Base-by-base conservation (phyloP, 2,113 vertebrate species). In the Gadus chalcogrammus region DNA sequence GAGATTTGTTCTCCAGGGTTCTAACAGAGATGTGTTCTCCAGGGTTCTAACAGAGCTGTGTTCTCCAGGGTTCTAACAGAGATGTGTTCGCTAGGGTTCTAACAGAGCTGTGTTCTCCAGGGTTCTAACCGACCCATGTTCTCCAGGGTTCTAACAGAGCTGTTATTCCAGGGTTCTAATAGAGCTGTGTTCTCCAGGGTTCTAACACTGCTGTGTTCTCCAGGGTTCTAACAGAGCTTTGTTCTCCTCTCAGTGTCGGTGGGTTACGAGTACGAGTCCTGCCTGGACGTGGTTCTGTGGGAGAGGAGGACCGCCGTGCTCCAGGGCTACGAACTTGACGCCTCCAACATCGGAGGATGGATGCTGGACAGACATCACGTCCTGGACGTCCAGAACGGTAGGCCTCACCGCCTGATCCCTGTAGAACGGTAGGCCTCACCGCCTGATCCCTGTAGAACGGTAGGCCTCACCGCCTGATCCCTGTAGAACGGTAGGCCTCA, bases 241-340 rank as follows among this genome's bases (percentile, higher is more conserved):
- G 71, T 73, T 84, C 76, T 85, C 78, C 72, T 91, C 92, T 70
- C 89, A 99, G 97, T 99, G 81, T 99, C 97, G 17, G 95, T 98
- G 75, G 97, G 97, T 3, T 99, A 97, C 3, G 97, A 99, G 76
- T 99, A 99, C 28, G 97, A 99, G 87, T 96, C 97, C 1, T 99
- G 97, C 73, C 87, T 97, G 75, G 94, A 95, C 81, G 91, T 98
- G 74, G 95, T 98, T 58, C 93, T 98, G 2, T 99, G 97, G 97
- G 97, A 99, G 82, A 99, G 97, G 87, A 90, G 97, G 70, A 98
- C 95, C 0, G 94, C 95, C 2, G 64, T 93, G 82, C 70, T 99
- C 63, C 97, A 99, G 82, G 97, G 97, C 65, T 98, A 97, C 42
- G 97, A 99, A 65, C 79, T 99, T 69, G 97, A 99, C 67, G 94